Evolutionary conservation across 2,797 vertebrate species (phyloP), one percentile per base, ranked within the genome.

Genomic region (Jordanella pulchra): DNA sequence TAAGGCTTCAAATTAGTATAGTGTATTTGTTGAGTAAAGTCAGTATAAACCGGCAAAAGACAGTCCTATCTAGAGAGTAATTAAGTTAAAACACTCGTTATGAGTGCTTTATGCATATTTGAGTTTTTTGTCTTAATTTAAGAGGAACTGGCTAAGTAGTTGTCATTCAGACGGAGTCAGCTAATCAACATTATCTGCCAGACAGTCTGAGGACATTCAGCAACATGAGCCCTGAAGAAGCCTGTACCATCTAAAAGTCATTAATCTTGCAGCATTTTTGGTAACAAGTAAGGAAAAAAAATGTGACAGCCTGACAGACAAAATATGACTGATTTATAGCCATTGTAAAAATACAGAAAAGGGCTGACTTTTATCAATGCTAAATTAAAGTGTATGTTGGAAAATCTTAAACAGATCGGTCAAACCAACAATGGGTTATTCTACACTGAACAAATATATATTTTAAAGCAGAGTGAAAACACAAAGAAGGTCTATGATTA

Each of bases 311-410:
- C 30, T 61, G 32, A 35, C 30, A 61, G 58, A 61, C 32, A 39
- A 39, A 61, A 61, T 61, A 61, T 61, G 58, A 23, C 35, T 61
- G 58, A 61, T 61, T 14, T 39, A 35, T 61, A 35, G 58, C 11
- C 58, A 39, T 30, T 23, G 1, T 23, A 21, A 39, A 9, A 21
- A 13, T 23, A 61, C 18, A 35, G 58, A 30, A 61, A 39, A 18
- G 32, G 10, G 1, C 32, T 39, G 58, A 23, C 28, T 58, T 28
- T 21, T 58, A 58, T 30, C 28, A 2, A 61, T 23, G 12, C 30
- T 61, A 61, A 61, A 61, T 32, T 58, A 30, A 10, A 39, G 35
- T 39, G 9, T 39, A 7, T 58, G 55, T 32, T 17, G 18, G 28
- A 30, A 58, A 17, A 4, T 18, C 55, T 58, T 30, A 58, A 58